phyloP scores from a whole-genome alignment of 2,113 vertebrate genomes.

The Callorhinus ursinus region DNA sequence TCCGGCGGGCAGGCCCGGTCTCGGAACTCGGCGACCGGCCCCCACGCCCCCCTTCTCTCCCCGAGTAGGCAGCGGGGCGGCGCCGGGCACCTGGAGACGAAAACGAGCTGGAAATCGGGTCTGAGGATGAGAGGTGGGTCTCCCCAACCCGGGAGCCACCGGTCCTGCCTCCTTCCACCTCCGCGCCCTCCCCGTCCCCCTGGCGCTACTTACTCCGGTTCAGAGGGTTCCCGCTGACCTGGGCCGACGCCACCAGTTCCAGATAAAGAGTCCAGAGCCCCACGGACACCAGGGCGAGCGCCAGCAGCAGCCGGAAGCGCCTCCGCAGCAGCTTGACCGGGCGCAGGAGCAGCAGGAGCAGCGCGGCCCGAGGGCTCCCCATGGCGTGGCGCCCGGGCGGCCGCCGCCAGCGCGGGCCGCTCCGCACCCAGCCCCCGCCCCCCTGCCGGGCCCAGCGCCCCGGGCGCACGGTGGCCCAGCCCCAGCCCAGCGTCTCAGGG shows the following conservation, averaged over 20 bases:
- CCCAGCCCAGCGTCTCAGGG: constrained; percentile 44
- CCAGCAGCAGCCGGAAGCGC: constrained; percentile 82
- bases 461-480: background rate
- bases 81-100: background rate
- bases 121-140: background rate
- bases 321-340: constrained; percentile 81
- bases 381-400: constrained; percentile 43
- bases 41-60: background rate
- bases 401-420: background rate
- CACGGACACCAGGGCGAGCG: constrained; percentile 76
- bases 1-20: background rate
- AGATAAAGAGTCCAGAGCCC: constrained; percentile 85
- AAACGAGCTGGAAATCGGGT: background rate
- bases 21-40: accelerated
- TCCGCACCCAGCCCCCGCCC: background rate
- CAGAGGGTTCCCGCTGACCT: constrained; percentile 65
- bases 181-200: background rate
- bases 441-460: constrained; percentile 23
- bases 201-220: constrained; percentile 82
- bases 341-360: constrained; percentile 68
- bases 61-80: background rate
- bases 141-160: background rate
- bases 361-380: constrained; percentile 75
- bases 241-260: constrained; percentile 82
- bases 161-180: background rate